A percentile compares a stretch with the other conserved stretches of the same genome.
These are phyloP conservation scores for Morone saxatilis DNA, from an alignment of 2,113 vertebrate genomes.

Conservation along the genomic window DNA sequence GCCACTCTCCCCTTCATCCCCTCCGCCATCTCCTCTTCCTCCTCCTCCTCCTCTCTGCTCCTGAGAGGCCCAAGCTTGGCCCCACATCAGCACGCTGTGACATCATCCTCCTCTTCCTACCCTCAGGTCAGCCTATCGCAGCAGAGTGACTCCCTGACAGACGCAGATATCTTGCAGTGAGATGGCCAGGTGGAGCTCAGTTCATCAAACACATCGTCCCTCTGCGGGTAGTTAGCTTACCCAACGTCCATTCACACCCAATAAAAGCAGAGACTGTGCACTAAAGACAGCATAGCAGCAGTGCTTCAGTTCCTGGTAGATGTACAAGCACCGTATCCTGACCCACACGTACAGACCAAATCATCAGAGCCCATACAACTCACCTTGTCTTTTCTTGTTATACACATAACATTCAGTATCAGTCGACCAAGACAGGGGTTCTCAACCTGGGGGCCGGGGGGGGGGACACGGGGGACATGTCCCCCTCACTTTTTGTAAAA, in stretches of 20 bases:
- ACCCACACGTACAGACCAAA: neutral
- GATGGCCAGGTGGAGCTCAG: neutral
- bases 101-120: constrained; percentile 40
- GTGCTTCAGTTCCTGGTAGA: neutral
- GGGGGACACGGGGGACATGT: too few relatives aligned
- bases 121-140: constrained; percentile 30
- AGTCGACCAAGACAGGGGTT: neutral
- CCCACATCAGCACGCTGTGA: constrained; percentile 57
- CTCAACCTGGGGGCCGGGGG: too few relatives aligned
- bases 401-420: too few relatives aligned
- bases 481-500: too few relatives aligned
- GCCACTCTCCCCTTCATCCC: constrained; percentile 20
- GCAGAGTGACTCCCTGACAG: constrained; percentile 51
- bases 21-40: neutral
- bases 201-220: neutral
- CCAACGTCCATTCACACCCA: neutral
- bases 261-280: neutral
- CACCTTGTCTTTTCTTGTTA: too few relatives aligned
- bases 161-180: constrained; percentile 60
- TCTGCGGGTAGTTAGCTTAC: neutral
- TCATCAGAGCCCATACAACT: neutral
- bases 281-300: neutral
- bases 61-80: constrained; percentile 35
- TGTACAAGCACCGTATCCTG: neutral
- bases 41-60: constrained; percentile 16